These are phyloP conservation scores for Podarcis cretensis DNA, from an alignment of 2,113 vertebrate genomes.

Conservation along the genomic window DNA sequence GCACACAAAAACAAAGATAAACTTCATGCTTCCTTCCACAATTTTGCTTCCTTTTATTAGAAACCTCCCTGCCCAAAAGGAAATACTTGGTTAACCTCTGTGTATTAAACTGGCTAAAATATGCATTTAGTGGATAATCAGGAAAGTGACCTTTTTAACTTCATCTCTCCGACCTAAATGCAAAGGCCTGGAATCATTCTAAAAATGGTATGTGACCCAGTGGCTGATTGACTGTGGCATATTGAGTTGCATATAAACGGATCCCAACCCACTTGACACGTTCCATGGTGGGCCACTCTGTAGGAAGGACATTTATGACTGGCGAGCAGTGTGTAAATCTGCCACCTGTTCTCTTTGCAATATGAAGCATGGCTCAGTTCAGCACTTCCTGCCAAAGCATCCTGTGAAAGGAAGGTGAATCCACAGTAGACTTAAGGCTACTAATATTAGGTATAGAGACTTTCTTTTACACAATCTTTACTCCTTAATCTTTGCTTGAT, in stretches of 20 bases:
- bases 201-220: neutral
- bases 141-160: neutral
- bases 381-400: neutral
- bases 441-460: neutral
- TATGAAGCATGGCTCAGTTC: neutral
- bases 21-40: neutral
- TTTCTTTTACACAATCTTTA: neutral
- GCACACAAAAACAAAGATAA: neutral
- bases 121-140: neutral
- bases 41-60: neutral
- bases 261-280: neutral
- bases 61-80: neutral
- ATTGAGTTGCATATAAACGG: conserved; percentile 11
- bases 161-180: neutral
- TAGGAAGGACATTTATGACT: conserved; percentile 10
- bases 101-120: neutral
- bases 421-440: neutral
- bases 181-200: conserved; percentile 2
- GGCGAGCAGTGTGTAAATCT: neutral
- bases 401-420: neutral
- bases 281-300: neutral
- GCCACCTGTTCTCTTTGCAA: neutral
- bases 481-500: neutral
- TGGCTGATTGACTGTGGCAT: neutral
- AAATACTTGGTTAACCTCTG: conserved; percentile 9